Percentiles rank a stretch among this genome's conserved stretches.
phyloP scores from a whole-genome alignment of 2,113 vertebrate genomes.

The Catharus fuscescens region DNA sequence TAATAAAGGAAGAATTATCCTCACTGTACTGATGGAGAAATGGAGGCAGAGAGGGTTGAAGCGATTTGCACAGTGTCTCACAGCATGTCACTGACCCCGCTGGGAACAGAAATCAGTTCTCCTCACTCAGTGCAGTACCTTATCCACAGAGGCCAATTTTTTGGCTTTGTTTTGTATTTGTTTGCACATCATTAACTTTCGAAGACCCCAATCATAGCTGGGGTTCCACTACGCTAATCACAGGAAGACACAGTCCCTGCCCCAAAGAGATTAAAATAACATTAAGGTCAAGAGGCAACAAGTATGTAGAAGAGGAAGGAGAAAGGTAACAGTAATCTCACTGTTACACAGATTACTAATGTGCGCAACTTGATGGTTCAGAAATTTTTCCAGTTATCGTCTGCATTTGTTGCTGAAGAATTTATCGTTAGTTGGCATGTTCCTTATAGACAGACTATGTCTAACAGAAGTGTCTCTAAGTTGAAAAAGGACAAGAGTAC shows the following conservation, averaged over 20 bases:
- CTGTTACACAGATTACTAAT: conserved; percentile 29
- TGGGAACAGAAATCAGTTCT: conserved; percentile 68
- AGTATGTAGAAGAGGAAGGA: conserved; percentile 23
- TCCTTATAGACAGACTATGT: background rate
- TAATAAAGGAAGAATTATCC: conserved; percentile 67
- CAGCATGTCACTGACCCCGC: conserved; percentile 61
- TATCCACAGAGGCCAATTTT: conserved; percentile 53
- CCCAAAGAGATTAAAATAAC: conserved; percentile 67
- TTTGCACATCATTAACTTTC: conserved; percentile 51
- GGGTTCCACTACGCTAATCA: conserved; percentile 51
- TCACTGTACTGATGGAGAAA: conserved; percentile 66
- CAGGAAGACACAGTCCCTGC: conserved; percentile 61
- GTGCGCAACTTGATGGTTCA: background rate
- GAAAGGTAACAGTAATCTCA: conserved; percentile 45
- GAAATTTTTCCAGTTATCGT: background rate
- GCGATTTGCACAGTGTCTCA: conserved; percentile 68
- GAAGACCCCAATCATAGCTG: conserved; percentile 45
- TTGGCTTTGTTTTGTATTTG: conserved; percentile 31
- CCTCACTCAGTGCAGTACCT: conserved; percentile 61
- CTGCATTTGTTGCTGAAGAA: conserved; percentile 16
- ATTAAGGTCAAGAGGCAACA: conserved; percentile 59
- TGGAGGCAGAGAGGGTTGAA: conserved; percentile 63
- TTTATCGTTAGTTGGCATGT: conserved; percentile 2
- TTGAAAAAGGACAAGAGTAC: background rate
- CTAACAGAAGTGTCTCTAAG: background rate